Percentiles rank a stretch among this genome's conserved stretches.
Conservation (phyloP, 64 coral and sea anemone species). For the Actinia equina region DNA sequence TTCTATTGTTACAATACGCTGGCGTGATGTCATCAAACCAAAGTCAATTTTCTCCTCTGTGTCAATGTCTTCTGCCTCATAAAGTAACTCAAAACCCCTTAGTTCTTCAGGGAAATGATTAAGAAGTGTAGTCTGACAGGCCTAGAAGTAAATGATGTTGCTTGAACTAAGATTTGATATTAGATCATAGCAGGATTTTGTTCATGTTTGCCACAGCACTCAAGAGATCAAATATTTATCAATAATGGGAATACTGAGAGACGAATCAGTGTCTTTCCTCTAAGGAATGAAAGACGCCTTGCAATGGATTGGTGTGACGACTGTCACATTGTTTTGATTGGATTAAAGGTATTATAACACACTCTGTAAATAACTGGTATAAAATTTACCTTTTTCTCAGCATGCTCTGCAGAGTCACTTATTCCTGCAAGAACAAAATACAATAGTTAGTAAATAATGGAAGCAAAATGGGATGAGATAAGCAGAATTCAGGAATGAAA, state of each 20-base stretch:
- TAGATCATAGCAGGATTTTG: not conserved
- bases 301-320: too few relatives aligned
- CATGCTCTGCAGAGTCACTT: constrained; percentile 32
- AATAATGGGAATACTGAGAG: too few relatives aligned
- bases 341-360: too few relatives aligned
- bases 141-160: constrained; percentile 18
- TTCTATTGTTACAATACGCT: constrained; percentile 60
- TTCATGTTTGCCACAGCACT: not conserved
- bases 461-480: not conserved
- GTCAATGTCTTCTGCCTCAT: constrained; percentile 31
- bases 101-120: constrained; percentile 43
- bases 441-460: not conserved
- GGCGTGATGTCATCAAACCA: constrained; percentile 55
- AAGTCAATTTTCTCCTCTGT: constrained; percentile 52
- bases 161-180: not conserved
- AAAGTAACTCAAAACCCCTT: constrained; percentile 40
- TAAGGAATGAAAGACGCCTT: too few relatives aligned
- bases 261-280: too few relatives aligned
- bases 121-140: constrained; percentile 64
- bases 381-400: constrained; percentile 73
- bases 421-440: constrained; percentile 11
- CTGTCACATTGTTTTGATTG: too few relatives aligned
- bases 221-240: too few relatives aligned
- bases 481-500: not conserved
- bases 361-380: too few relatives aligned